Evolutionary conservation across 2,888 invertebrate species (phyloP).

Genomic region (Lampropteryx suffumata): DNA sequence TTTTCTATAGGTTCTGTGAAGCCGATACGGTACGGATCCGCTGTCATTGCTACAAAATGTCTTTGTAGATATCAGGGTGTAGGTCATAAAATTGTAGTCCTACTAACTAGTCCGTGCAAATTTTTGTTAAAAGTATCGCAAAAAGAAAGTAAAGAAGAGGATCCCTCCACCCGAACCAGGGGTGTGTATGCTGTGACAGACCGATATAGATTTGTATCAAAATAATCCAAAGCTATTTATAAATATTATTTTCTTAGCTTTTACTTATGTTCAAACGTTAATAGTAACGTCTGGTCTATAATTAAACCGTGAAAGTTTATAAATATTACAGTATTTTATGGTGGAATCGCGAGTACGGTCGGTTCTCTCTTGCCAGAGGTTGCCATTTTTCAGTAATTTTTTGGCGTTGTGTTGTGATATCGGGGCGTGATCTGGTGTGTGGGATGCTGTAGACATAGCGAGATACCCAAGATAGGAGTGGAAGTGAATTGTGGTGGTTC

Average conservation of each 20-base stretch:
- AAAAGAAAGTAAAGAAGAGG: conserved; percentile 74
- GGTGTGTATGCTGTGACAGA: conserved; percentile 81
- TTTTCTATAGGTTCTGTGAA: conserved; percentile 81
- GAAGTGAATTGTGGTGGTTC: conserved; percentile 55
- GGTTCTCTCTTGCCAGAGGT: conserved; percentile 72
- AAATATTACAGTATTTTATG: conserved; percentile 79
- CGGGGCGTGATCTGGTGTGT: conserved; percentile 66
- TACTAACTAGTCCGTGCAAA: conserved; percentile 73
- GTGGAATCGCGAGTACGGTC: conserved; percentile 68
- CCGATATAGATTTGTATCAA: conserved; percentile 82
- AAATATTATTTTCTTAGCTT: conserved; percentile 83
- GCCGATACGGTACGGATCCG: conserved; percentile 81
- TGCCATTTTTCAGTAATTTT: conserved; percentile 80
- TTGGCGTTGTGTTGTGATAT: conserved; percentile 66
- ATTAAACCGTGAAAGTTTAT: conserved; percentile 81
- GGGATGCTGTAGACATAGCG: conserved; percentile 40
- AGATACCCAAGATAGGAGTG: conserved; percentile 18
- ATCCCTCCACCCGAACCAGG: conserved; percentile 77
- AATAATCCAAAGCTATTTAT: conserved; percentile 83
- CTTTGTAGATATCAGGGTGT: conserved; percentile 83
- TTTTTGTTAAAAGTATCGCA: conserved; percentile 67
- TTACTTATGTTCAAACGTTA: conserved; percentile 83
- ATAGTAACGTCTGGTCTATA: conserved; percentile 82
- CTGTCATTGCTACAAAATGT: conserved; percentile 82
- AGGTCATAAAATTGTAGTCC: conserved; percentile 79